These are phyloP conservation scores for Amphiprion ocellaris DNA, from an alignment of 2,113 vertebrate species.

Conservation along the genomic window DNA sequence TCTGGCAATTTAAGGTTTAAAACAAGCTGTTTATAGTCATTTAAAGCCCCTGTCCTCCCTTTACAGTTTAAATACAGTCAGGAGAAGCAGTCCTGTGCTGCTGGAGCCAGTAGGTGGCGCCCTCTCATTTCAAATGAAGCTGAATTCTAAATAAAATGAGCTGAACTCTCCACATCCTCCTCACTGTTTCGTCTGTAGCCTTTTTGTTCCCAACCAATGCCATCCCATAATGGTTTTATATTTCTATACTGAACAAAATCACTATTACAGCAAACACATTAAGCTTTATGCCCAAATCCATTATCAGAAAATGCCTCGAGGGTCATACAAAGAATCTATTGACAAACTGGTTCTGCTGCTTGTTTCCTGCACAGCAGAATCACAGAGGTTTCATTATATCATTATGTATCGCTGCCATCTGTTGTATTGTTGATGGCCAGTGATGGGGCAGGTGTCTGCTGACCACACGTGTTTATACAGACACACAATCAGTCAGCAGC, in stretches of 20 bases:
- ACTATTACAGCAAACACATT: constrained; percentile 39
- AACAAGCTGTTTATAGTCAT: not conserved
- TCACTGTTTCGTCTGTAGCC: constrained; percentile 1
- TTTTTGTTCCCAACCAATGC: not conserved
- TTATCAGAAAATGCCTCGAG: constrained; percentile 44
- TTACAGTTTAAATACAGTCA: not conserved
- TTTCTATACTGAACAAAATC: constrained; percentile 12
- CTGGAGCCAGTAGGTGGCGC: constrained; percentile 59
- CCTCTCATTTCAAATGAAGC: constrained; percentile 51
- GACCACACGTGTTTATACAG: constrained; percentile 57
- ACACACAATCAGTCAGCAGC: constrained; percentile 26
- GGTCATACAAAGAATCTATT: constrained; percentile 56
- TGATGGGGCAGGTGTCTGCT: constrained; percentile 68
- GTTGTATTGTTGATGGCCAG: constrained; percentile 59
- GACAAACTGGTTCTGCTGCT: constrained; percentile 49
- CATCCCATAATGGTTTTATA: constrained; percentile 30
- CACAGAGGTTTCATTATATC: constrained; percentile 59
- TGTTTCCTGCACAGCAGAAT: constrained; percentile 28
- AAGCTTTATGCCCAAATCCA: constrained; percentile 40
- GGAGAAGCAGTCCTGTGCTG: not conserved
- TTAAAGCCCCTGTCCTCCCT: not conserved
- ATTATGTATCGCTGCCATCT: constrained; percentile 69
- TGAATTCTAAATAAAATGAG: not conserved
- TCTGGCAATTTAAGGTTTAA: not conserved
- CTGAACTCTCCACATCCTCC: constrained; percentile 1